Conservation (phyloP, 2,888 invertebrate species). For the Lapara coniferarum region DNA sequence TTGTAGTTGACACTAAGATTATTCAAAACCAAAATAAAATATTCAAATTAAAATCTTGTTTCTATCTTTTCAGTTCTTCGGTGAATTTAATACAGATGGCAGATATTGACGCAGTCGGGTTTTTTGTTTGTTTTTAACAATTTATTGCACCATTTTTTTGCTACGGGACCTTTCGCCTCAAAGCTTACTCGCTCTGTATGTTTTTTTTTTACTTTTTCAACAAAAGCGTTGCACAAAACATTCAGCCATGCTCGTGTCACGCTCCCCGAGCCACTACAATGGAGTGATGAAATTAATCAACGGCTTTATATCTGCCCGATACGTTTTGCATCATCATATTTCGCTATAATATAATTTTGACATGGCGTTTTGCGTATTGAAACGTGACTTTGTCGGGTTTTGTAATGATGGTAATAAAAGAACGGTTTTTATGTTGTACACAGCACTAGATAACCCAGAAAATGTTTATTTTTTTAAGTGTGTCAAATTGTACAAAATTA, state of each 20-base stretch:
- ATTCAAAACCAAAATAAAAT: too few relatives aligned
- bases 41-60: too few relatives aligned
- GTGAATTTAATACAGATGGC: too few relatives aligned
- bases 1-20: too few relatives aligned
- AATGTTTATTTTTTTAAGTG: neutral
- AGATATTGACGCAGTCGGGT: too few relatives aligned
- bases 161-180: neutral
- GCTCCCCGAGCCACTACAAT: slow-evolving; percentile 66
- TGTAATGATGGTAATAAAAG: neutral
- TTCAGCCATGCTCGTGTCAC: slow-evolving; percentile 66
- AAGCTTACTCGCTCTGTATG: neutral
- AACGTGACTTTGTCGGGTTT: slow-evolving; percentile 11
- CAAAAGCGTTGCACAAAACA: slow-evolving; percentile 67
- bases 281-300: slow-evolving; percentile 72
- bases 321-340: slow-evolving; percentile 51
- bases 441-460: neutral
- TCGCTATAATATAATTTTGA: slow-evolving; percentile 38
- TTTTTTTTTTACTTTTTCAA: slow-evolving; percentile 41
- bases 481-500: neutral
- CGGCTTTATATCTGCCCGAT: slow-evolving; percentile 47
- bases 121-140: too few relatives aligned
- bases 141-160: too few relatives aligned
- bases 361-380: slow-evolving; percentile 35
- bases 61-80: too few relatives aligned
- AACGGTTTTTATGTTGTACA: too few relatives aligned